Base-by-base conservation (phyloP, 1,140 invertebrate species). In the Nebria ingens region DNA sequence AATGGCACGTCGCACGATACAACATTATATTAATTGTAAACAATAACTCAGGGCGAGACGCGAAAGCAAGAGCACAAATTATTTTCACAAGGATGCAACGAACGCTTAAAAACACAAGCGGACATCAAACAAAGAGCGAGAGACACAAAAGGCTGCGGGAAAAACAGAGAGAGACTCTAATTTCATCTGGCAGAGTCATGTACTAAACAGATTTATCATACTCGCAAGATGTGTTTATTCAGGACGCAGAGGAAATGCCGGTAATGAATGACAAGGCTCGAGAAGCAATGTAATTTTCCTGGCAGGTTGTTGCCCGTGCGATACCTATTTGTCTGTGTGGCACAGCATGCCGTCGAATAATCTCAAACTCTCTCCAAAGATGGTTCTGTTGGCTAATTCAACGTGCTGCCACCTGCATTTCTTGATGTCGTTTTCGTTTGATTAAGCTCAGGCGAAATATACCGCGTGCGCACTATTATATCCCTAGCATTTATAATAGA, bases 131-230 rank as follows among this genome's bases (percentile, higher is more conserved):
- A 34, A 34, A 34, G 25, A 34, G 6, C 25, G 25, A 34, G 25
- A 34, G 25, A 34, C 25, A 34, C 6, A n/a, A 34, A n/a, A 34
- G 25, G 25, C 6, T 6, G n/a, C 6, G 25, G n/a, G 40, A 4
- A 17, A 45, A 17, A 45, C 40, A 45, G 17, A 45, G 9, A 45
- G 40, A 12, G 4, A 3, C 40, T 45, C 40, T 45, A 45, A 45
- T 45, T 45, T 45, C 40, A 45, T 45, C 17, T 45, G 40, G 40
- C 40, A 45, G 40, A 9, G 40, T 45, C 40, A 45, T 45, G 40
- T 45, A 45, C 40, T 45, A 45, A 45, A 45, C 40, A 45, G 40
- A 45, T 45, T 45, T 45, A 45, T 45, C 40, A 45, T 45, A 45
- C 40, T 45, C 15, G 40, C 9, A 45, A 45, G 40, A 45, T 45